phyloP scores from a whole-genome alignment of 2,113 vertebrate genomes.

The Origma solitaria region DNA sequence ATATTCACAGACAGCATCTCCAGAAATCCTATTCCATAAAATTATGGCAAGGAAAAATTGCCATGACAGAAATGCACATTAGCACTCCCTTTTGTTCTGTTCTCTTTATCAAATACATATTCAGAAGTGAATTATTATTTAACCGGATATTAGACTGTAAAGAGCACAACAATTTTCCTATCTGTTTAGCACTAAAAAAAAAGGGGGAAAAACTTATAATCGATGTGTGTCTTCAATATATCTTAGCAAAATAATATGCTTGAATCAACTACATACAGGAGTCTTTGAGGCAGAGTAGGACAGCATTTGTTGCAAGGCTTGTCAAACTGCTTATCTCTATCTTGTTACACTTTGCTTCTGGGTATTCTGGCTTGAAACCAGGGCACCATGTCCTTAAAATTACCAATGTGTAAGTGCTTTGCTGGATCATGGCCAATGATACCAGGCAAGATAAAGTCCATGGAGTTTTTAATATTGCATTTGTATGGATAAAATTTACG shows the following conservation, averaged over 20 bases:
- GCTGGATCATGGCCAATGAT: background rate
- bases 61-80: background rate
- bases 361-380: background rate
- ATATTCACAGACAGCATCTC: background rate
- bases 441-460: background rate
- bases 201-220: rapidly evolving
- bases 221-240: background rate
- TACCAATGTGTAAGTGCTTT: background rate
- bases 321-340: background rate
- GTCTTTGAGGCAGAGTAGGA: background rate
- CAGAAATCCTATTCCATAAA: background rate
- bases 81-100: background rate
- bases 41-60: background rate
- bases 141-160: background rate
- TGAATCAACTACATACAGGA: background rate
- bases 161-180: background rate
- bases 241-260: background rate
- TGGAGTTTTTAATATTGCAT: background rate
- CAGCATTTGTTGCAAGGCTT: background rate
- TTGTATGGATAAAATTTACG: background rate
- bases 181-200: background rate
- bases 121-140: background rate
- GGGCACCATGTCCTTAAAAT: background rate
- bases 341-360: background rate
- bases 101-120: background rate